Base-by-base conservation (phyloP, 1,140 invertebrate genomes). In the Bombus waltoni region DNA sequence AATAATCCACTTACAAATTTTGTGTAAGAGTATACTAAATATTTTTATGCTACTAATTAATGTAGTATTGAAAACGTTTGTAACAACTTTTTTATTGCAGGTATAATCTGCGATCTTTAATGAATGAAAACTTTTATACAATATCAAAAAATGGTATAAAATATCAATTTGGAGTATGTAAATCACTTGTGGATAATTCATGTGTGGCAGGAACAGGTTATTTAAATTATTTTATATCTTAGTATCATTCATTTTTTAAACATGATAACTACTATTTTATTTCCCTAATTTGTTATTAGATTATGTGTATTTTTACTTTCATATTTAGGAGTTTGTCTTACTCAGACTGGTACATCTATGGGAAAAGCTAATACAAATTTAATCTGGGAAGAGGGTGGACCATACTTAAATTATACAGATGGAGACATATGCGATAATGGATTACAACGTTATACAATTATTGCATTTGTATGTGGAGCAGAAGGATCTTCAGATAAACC, bases 371-470 rank as follows among this genome's bases (percentile, higher is more conserved):
- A 96, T 81, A 87, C 94, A 57, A 93, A 96, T 89, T 92, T 96
- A 74, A 92, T 93, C 79, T 95, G 95, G 94, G 93, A 94, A 87
- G 92, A 95, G 85, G 94, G 92, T 83, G 95, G 95, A 74, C 94
- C 95, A 22, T 96, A 96, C 92, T 93, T 96, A 77, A 95, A 96
- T 86, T 96, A 96, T 87, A 95, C 95, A 40, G 90, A 95, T 83
- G 96, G 96, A 35, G 92, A 93, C 78, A 57, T 90, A 66, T 96
- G 96, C 79, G 68, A 83, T 38, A 88, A 87, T 68, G 87, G 83
- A 11, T 82, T 85, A 85, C 90, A 71, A 38, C 93, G 90, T 59
- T 95, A 95, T 88, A 96, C 96, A 59, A 91, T 94, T 92, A 96
- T 96, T 85, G 93, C 93, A 88, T 96, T 96, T 90, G 91, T 94